Evolutionary conservation across 1,140 invertebrate genomes (phyloP).

Genomic region (Apis laboriosa): DNA sequence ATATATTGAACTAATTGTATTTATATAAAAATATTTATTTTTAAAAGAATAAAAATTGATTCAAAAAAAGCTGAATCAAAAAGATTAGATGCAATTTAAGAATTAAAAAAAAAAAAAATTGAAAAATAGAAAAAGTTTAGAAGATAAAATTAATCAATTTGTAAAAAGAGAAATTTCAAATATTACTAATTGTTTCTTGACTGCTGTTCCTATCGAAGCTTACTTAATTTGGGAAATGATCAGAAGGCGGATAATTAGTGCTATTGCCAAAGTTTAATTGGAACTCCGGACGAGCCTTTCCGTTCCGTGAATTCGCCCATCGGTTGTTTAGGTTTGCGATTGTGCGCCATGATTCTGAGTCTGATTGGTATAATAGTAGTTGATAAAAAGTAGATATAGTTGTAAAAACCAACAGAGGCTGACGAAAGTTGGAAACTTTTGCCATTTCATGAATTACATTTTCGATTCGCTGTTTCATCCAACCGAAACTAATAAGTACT

Average conservation of each 20-base stretch:
- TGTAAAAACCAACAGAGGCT: neutral
- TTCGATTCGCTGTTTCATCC: neutral
- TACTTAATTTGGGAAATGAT: conserved; percentile 67
- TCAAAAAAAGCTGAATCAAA: too few relatives aligned
- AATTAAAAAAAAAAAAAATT: neutral
- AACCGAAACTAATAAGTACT: too few relatives aligned
- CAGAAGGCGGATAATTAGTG: conserved; percentile 66
- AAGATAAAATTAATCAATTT: conserved; percentile 50
- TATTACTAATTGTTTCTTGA: conserved; percentile 13
- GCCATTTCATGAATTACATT: neutral
- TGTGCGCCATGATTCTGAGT: neutral
- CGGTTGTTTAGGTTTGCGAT: conserved; percentile 26
- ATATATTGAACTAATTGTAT: too few relatives aligned
- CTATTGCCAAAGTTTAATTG: conserved; percentile 69
- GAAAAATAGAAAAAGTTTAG: neutral
- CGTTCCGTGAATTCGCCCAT: conserved; percentile 45
- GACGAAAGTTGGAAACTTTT: neutral
- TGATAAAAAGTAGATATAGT: neutral
- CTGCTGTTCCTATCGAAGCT: conserved; percentile 21
- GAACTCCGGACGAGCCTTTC: conserved; percentile 58
- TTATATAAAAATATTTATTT: too few relatives aligned
- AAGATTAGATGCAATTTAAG: too few relatives aligned
- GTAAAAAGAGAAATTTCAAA: conserved; percentile 33
- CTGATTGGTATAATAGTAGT: conserved; percentile 19
- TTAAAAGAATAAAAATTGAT: too few relatives aligned